A percentile compares a stretch with the other conserved stretches of the same genome.
These are phyloP conservation scores for Potamarius usumacintae DNA, from an alignment of 2,113 vertebrate species.

Conservation along the genomic window DNA sequence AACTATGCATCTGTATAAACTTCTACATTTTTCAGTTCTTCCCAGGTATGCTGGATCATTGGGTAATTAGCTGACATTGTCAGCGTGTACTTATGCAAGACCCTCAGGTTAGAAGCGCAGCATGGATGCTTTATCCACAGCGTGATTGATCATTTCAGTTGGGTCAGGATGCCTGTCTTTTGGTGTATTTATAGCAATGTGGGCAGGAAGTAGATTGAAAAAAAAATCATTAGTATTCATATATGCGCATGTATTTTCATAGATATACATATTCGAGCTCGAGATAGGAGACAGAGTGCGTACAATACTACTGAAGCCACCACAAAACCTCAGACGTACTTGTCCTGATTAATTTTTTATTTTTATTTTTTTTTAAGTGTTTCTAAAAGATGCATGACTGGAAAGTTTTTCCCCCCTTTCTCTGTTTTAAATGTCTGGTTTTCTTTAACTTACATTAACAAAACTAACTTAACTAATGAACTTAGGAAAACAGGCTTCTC, in stretches of 20 bases:
- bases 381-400: neutral
- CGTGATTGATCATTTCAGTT: neutral
- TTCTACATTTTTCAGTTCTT: neutral
- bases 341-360: neutral
- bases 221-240: conserved; percentile 9
- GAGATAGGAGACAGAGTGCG: neutral
- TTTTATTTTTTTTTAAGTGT: neutral
- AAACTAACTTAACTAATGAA: neutral
- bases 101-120: neutral
- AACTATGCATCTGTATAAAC: neutral
- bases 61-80: neutral
- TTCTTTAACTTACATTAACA: neutral
- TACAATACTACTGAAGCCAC: neutral
- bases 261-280: neutral
- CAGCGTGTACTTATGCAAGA: neutral
- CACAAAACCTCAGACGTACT: neutral
- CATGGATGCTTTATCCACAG: neutral
- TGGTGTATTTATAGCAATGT: conserved; percentile 2
- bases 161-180: neutral
- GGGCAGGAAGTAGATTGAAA: neutral
- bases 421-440: too few species aligned
- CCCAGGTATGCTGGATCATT: neutral
- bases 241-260: conserved; percentile 9
- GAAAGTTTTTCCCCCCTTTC: too few species aligned
- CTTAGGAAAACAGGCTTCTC: neutral